These are phyloP conservation scores for Hirundichthys speculiger DNA, from an alignment of 2,113 vertebrate species.

Conservation along the genomic window DNA sequence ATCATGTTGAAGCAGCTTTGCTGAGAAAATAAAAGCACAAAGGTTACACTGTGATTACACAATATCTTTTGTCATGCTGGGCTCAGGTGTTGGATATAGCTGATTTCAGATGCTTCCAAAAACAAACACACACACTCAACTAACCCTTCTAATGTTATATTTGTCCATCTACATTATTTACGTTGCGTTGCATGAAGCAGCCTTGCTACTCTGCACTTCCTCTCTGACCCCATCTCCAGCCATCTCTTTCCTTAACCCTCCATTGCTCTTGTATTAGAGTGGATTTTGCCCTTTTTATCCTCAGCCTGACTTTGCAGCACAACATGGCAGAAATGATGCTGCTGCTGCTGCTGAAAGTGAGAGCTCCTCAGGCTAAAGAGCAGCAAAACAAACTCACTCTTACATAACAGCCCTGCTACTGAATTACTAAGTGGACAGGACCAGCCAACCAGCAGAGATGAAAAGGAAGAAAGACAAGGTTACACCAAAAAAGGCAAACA, in stretches of 20 bases:
- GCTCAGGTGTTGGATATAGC: conserved; percentile 41
- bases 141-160: background rate
- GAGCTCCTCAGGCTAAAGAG: conserved; percentile 61
- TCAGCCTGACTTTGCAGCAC: conserved; percentile 31
- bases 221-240: conserved; percentile 22
- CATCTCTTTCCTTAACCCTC: conserved; percentile 25
- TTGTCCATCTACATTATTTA: background rate
- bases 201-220: background rate
- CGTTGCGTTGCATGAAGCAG: conserved; percentile 27
- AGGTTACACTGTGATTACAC: conserved; percentile 26
- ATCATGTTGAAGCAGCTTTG: conserved; percentile 1
- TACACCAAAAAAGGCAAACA: background rate
- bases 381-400: conserved; percentile 68
- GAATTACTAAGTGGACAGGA: conserved; percentile 41
- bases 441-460: conserved; percentile 14
- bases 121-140: background rate
- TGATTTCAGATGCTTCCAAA: conserved; percentile 26
- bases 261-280: conserved; percentile 1
- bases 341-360: conserved; percentile 43
- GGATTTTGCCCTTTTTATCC: conserved; percentile 64
- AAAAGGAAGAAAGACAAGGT: background rate
- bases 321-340: conserved; percentile 45
- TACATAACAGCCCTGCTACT: conserved; percentile 58
- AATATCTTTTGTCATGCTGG: conserved; percentile 20
- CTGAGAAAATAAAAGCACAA: background rate